Conservation (phyloP, 2,113 vertebrate genomes). For the Actenoides lindsayi region DNA sequence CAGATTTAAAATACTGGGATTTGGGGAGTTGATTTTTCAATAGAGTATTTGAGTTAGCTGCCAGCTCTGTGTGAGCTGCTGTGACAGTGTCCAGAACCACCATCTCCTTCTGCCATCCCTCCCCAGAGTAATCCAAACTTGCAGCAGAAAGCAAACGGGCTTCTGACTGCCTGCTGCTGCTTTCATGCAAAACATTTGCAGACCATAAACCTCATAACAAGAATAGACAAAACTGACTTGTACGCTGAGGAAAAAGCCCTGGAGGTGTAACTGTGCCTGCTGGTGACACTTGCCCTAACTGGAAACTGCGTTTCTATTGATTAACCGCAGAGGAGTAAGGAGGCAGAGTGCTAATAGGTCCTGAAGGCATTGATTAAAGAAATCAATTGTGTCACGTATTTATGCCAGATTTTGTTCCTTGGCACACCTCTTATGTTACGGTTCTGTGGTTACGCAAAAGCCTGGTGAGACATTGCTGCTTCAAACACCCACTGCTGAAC, state of each 20-base stretch:
- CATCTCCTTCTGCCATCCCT: not conserved
- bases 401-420: constrained; percentile 26
- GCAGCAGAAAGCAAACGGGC: not conserved
- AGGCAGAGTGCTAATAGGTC: constrained; percentile 11
- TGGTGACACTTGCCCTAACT: constrained; percentile 44
- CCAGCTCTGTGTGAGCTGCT: not conserved
- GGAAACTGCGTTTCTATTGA: constrained; percentile 26
- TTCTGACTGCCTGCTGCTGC: not conserved
- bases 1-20: not conserved
- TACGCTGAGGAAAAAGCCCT: not conserved
- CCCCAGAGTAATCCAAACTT: not conserved
- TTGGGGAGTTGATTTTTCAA: not conserved
- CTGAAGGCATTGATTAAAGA: constrained; percentile 26
- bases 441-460: not conserved
- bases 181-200: not conserved
- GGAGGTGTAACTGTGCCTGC: not conserved
- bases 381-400: constrained; percentile 22
- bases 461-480: not conserved
- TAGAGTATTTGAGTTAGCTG: not conserved
- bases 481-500: not conserved
- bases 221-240: not conserved
- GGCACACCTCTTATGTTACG: not conserved
- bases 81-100: not conserved
- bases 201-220: not conserved
- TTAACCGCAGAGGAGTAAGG: not conserved